Evolutionary conservation across 2,888 invertebrate species (phyloP), one percentile per base, ranked within the genome.

Genomic region (Ennomos erosarius): DNA sequence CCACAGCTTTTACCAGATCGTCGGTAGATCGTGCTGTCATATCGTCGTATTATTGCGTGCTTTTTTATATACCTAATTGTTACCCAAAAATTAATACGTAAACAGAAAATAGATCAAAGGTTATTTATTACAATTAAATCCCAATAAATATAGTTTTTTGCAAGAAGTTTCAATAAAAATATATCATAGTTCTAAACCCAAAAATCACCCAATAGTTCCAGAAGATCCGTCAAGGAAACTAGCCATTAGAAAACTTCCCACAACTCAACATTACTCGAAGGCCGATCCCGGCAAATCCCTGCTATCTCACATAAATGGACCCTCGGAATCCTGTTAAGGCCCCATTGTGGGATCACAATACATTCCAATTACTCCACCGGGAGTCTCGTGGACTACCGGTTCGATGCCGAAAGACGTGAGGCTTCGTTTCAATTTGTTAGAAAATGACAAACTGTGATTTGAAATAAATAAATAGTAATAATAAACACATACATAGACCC

Each of bases 301-400:
- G 69, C 69, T 74, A 69, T 73, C 69, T 72, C 64, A 67, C 62
- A 75, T 64, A 76, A 78, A 79, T 74, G 79, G 76, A 68, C 73
- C 69, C 73, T 70, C 70, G 65, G 70, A 67, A 73, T 75, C 74
- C 74, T 68, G 73, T 79, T 80, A 78, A 71, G 70, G 65, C 43
- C 60, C 79, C 66, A 80, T 82, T 81, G 81, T 81, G 71, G 69
- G 70, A 73, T 73, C 74, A 83, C 83, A 82, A 83, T 81, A 76
- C 76, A 68, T 76, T 73, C 78, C 81, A 81, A 82, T 83, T 82
- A 79, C 71, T 67, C 39, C 46, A 55, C 6, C 46, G 46, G 50
- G 58, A 52, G 37, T 42, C 53, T 38, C 16, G 10, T 26, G 42
- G 50, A 46, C 59, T 43, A 56, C 57, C 48, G 44, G 37, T 26